These are phyloP conservation scores for Drosophila setosimentum DNA, from an alignment of 2,888 invertebrate species.

Conservation along the genomic window DNA sequence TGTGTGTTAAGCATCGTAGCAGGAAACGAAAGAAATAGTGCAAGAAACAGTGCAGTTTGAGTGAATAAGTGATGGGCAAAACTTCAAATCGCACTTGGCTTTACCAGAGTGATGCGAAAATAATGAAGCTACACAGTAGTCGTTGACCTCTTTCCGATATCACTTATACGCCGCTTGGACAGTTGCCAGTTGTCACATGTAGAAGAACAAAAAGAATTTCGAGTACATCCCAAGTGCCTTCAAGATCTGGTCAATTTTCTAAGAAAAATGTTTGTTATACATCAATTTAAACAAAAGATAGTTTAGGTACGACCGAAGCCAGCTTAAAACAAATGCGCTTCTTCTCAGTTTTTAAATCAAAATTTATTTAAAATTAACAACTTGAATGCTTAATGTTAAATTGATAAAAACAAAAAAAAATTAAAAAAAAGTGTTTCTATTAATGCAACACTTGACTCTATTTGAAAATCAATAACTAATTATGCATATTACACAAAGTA, in stretches of 20 bases:
- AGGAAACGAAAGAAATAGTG: slow-evolving; percentile 31
- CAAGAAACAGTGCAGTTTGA: slow-evolving; percentile 29
- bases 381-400: not conserved
- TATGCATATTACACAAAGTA: not conserved
- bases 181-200: slow-evolving; percentile 1
- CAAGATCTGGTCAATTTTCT: not conserved
- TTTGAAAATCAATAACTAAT: not conserved
- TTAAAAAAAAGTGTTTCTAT: not conserved
- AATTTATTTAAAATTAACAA: not conserved
- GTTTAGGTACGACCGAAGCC: not conserved
- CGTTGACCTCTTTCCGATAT: slow-evolving; percentile 11
- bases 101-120: slow-evolving; percentile 51
- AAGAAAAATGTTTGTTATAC: not conserved
- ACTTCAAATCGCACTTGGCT: slow-evolving; percentile 3
- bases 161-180: slow-evolving; percentile 22
- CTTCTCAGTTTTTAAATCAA: too few relatives aligned
- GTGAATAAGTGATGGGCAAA: slow-evolving; percentile 6
- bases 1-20: not conserved
- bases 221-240: not conserved
- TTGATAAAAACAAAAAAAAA: too few relatives aligned
- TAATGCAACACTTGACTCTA: not conserved
- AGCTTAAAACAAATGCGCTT: not conserved
- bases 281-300: not conserved
- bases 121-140: slow-evolving; percentile 54
- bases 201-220: not conserved